These are phyloP conservation scores for Corythornis cristatus DNA, from an alignment of 2,113 vertebrate species.

Conservation along the genomic window DNA sequence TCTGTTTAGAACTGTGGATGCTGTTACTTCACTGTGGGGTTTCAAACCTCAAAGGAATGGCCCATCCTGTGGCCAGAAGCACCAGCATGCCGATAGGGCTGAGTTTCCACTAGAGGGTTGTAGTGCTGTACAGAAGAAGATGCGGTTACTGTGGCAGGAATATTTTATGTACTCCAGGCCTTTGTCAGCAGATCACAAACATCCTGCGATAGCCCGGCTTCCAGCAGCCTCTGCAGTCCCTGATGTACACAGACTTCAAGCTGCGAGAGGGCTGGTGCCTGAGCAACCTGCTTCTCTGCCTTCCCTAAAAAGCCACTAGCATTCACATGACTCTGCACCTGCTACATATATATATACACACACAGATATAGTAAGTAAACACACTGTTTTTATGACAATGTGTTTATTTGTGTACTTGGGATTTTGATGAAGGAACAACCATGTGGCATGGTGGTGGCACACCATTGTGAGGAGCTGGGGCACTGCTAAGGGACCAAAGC, in stretches of 20 bases:
- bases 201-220: not conserved
- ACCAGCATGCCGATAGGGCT: accelerated
- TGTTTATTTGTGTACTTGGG: not conserved
- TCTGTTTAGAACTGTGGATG: not conserved
- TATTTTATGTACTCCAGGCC: not conserved
- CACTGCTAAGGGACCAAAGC: not conserved
- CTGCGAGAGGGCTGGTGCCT: not conserved
- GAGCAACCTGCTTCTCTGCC: not conserved
- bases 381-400: not conserved
- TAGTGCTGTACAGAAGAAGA: constrained; percentile 27
- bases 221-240: constrained; percentile 6
- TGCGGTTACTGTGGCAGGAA: not conserved
- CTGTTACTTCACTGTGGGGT: not conserved
- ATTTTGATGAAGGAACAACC: accelerated
- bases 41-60: not conserved
- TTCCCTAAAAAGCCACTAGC: not conserved
- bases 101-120: constrained; percentile 62
- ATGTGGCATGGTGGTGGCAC: accelerated
- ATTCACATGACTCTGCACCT: not conserved
- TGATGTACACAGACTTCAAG: constrained; percentile 7
- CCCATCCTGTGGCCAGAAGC: not conserved
- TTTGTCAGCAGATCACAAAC: constrained; percentile 59
- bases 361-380: not conserved
- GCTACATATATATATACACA: not conserved
- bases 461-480: accelerated